Base-by-base conservation (phyloP, 23 tunicate genomes). In the Trididemnum nubilum region DNA sequence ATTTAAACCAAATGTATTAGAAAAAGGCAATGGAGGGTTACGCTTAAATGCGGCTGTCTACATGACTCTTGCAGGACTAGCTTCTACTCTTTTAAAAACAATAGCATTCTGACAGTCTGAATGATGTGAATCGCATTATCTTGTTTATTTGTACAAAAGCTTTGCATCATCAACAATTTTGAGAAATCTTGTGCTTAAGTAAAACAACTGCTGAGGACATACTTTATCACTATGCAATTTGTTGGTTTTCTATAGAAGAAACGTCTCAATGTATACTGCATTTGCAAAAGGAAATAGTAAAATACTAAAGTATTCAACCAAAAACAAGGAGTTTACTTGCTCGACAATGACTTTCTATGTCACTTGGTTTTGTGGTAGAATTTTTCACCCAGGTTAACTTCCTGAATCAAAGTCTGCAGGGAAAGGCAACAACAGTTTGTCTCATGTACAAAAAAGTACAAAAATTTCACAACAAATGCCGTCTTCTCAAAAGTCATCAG, bases 291-390 rank as follows among this genome's bases (percentile, higher is more conserved):
- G 69, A 63, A 63, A 63, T 63, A 18, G 69, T 63, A 63, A 23
- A 63, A 63, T 63, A 63, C 69, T n/a, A n/a, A n/a, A n/a, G n/a
- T 63, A 63, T 63, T 63, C 28, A 63, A 63, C 69, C 69, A 63
- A 63, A 63, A 63, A 23, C 69, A 63, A 63, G 28, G 69, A 63
- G 28, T 63, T 24, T 63, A 24, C 69, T 28, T 63, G 27, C 69
- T 63, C 69, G 28, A 63, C 69, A 63, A 63, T 15, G 69, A 63
- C 69, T 63, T 63, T 63, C 69, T 63, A 26, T 49, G 29, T 82
- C 86, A 12, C 86, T 82, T 34, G 86, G 79, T 24, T 72, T 82
- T 82, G 50, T 82, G 69, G 86, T 82, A 49, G 86, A 50, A 71
- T 71, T 82, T 71, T 69, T 82, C 26, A 71, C 79, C 61, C 79